These are phyloP conservation scores for Platypus cylindrus DNA, from an alignment of 2,888 invertebrate genomes.

Conservation along the genomic window DNA sequence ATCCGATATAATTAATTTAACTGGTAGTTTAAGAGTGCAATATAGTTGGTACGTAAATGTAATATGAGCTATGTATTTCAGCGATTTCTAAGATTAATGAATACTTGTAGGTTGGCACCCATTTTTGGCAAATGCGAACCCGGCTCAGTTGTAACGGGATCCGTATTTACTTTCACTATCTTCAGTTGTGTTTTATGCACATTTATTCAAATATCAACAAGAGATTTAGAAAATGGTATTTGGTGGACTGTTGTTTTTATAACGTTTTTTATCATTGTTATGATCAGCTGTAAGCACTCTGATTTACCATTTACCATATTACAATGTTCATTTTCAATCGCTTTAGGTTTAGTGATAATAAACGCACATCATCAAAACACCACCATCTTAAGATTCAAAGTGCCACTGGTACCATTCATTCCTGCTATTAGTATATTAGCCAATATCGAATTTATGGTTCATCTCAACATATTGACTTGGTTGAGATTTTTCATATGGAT, in stretches of 20 bases:
- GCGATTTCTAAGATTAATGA: slow-evolving; percentile 1
- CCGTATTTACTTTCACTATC: slow-evolving; percentile 57
- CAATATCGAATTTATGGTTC: slow-evolving; percentile 74
- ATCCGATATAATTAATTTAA: slow-evolving; percentile 37
- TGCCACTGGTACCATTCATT: slow-evolving; percentile 67
- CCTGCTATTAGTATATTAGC: slow-evolving; percentile 69
- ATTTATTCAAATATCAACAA: slow-evolving; percentile 45
- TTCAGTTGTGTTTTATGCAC: slow-evolving; percentile 58
- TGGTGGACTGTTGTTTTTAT: slow-evolving; percentile 60
- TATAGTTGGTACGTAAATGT: slow-evolving; percentile 46
- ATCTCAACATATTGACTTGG: slow-evolving; percentile 71
- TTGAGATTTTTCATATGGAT: slow-evolving; percentile 78
- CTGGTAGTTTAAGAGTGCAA: slow-evolving; percentile 62
- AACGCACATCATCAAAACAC: slow-evolving; percentile 59
- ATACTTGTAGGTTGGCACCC: slow-evolving; percentile 51
- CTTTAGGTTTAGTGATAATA: slow-evolving; percentile 56
- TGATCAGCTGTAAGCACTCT: slow-evolving; percentile 51
- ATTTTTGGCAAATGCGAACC: slow-evolving; percentile 61
- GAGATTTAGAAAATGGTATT: slow-evolving; percentile 39
- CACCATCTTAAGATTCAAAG: slow-evolving; percentile 57
- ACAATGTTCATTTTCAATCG: background rate
- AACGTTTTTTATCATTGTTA: slow-evolving; percentile 46
- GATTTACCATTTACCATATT: background rate
- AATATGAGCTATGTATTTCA: too few species aligned
- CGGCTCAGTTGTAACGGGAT: slow-evolving; percentile 58